Base-by-base conservation (phyloP, 2,113 vertebrate species). In the Chamaea fasciata region DNA sequence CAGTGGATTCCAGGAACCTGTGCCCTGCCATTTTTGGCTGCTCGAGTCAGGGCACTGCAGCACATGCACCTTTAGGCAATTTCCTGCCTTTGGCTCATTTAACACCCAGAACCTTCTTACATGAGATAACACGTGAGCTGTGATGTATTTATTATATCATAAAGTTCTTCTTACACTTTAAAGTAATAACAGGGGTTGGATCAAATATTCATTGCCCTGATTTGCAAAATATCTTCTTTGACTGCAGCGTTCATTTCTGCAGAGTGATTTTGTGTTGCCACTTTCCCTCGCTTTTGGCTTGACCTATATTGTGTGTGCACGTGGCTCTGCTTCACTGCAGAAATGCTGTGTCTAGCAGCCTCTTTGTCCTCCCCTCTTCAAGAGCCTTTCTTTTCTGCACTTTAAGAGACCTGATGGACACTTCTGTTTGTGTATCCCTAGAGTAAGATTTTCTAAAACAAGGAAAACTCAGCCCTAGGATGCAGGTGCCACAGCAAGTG, bases 191-290 rank as follows among this genome's bases (percentile, higher is more conserved):
- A 17, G 6, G n/a, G 5, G 10, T 39, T 46, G 49, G 56, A 47
- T 59, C 44, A 50, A 44, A 37, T 41, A 63, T 16, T 83, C 50
- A 26, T 56, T 92, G 60, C 46, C 11, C 39, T 90, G 46, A 46
- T 57, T 46, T 77, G 21, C 42, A 70, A 19, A 88, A 28, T 10
- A 1, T 35, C 8, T 41, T 78, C 26, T 71, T 75, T 53, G n/a
- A 3, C 57, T 71, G 2, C 6, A 56, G 15, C 1, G 0, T 53
- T 93, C 9, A 8, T 79, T 87, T 84, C 50, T 76, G 52, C 0
- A 0, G 37, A 73, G 41, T 18, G 44, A 5, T 83, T 86, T 69
- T 63, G 23, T 13, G 3, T 42, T 0, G 0, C 30, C 41, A 1
- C 14, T 30, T 68, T 53, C n/a, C 68, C 33, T 33, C 4, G 0